Conservation (phyloP, 1,140 invertebrate species). For the Ostrea denselamellosa region DNA sequence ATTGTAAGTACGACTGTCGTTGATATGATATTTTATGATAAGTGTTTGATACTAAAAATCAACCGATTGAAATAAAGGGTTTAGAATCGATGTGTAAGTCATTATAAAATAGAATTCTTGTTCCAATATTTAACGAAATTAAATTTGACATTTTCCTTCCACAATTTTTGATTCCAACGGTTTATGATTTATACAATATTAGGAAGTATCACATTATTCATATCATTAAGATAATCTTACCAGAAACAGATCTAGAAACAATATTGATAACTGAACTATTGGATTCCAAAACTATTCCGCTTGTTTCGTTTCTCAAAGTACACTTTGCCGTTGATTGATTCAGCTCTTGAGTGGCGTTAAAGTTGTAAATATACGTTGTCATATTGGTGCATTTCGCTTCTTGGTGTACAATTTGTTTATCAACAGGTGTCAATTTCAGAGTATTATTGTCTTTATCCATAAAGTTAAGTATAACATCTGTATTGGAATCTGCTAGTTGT, state of each 20-base stretch:
- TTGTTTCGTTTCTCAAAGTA: not conserved
- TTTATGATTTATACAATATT: not conserved
- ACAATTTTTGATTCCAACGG: not conserved
- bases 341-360: not conserved
- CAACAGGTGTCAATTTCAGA: not conserved
- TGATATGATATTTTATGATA: too few relatives aligned
- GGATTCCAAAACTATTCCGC: not conserved
- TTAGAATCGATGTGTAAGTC: too few relatives aligned
- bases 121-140: not conserved
- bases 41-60: too few relatives aligned
- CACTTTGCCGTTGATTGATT: not conserved
- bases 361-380: not conserved
- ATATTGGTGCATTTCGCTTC: not conserved
- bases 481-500: not conserved
- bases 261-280: not conserved
- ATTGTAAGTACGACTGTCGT: too few relatives aligned
- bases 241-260: not conserved
- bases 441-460: not conserved
- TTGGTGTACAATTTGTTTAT: not conserved
- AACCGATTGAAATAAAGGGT: too few relatives aligned
- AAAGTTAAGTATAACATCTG: not conserved
- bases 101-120: too few relatives aligned
- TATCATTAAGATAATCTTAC: not conserved
- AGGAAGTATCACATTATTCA: not conserved
- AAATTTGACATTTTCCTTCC: not conserved